A percentile compares a stretch with the other conserved stretches of the same genome.
These are phyloP conservation scores for Idaea straminata DNA, from an alignment of 2,888 invertebrate genomes.

Conservation along the genomic window DNA sequence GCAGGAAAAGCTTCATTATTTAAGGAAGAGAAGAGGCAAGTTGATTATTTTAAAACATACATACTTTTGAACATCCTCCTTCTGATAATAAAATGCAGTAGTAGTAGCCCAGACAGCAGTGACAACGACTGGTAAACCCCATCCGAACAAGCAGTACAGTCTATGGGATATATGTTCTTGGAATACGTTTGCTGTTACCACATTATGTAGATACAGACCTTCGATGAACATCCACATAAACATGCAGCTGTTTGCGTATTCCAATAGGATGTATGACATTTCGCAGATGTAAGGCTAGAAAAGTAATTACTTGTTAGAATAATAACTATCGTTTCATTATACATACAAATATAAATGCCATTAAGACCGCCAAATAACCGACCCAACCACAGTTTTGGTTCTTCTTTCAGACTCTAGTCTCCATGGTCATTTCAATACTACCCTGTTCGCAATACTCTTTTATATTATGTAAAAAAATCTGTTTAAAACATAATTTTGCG, in stretches of 20 bases:
- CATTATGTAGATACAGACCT: conserved; percentile 92
- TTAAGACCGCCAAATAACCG: too few relatives aligned
- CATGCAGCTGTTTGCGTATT: conserved; percentile 94
- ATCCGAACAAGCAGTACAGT: conserved; percentile 84
- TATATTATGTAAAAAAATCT: too few relatives aligned
- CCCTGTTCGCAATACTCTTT: too few relatives aligned
- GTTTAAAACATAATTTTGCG: too few relatives aligned
- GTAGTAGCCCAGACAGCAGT: conserved; percentile 85
- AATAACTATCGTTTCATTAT: too few relatives aligned
- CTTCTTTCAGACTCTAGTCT: too few relatives aligned
- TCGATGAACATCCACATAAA: conserved; percentile 99
- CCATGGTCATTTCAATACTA: too few relatives aligned
- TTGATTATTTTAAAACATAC: conserved; percentile 19
- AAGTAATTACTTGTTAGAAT: background rate
- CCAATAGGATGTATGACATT: conserved; percentile 87
- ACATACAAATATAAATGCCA: too few relatives aligned
- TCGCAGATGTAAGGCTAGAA: conserved; percentile 90
- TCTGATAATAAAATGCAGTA: conserved; percentile 65
- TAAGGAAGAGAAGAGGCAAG: too few relatives aligned
- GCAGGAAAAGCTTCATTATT: too few relatives aligned
- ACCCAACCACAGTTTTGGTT: too few relatives aligned
- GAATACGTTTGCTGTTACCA: conserved; percentile 88
- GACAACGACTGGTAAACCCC: conserved; percentile 86
- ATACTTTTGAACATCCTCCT: conserved; percentile 47
- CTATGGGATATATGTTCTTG: conserved; percentile 79